Evolutionary conservation across 1,140 invertebrate genomes (phyloP).

Genomic region (Drosophila chauvacae): DNA sequence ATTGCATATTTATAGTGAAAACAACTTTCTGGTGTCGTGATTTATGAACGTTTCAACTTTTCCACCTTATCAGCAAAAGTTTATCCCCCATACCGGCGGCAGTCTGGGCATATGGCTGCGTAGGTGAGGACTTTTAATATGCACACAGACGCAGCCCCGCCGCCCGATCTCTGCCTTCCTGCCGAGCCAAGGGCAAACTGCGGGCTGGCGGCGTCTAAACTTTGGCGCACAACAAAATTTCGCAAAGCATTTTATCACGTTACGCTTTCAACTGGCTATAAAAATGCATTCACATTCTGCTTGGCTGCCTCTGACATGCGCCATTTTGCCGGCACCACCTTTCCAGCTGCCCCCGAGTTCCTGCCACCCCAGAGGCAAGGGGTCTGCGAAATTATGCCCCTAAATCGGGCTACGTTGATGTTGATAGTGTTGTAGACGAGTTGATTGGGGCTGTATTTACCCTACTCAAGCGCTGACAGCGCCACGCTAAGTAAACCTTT

Average conservation of each 20-base stretch:
- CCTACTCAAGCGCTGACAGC: conserved; percentile 72
- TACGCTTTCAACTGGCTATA: conserved; percentile 79
- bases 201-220: conserved; percentile 71
- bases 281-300: conserved; percentile 70
- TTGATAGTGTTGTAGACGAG: conserved; percentile 53
- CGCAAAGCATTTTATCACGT: conserved; percentile 79
- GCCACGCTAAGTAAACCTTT: conserved; percentile 52
- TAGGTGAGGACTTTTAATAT: conserved; percentile 69
- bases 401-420: conserved; percentile 66
- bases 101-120: conserved; percentile 60
- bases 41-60: conserved; percentile 83
- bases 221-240: conserved; percentile 69
- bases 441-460: conserved; percentile 57
- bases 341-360: not conserved
- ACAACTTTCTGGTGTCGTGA: conserved; percentile 80
- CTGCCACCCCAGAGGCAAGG: conserved; percentile 3
- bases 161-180: not conserved
- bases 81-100: conserved; percentile 51
- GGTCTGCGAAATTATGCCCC: conserved; percentile 70
- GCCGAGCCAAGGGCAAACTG: conserved; percentile 68
- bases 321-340: conserved; percentile 28
- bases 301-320: conserved; percentile 60
- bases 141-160: conserved; percentile 27
- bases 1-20: conserved; percentile 76
- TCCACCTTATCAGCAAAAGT: conserved; percentile 79